Evolutionary conservation across 2,888 invertebrate genomes (phyloP), one percentile per base, ranked within the genome.

Genomic region (Palloptera scutellata): DNA sequence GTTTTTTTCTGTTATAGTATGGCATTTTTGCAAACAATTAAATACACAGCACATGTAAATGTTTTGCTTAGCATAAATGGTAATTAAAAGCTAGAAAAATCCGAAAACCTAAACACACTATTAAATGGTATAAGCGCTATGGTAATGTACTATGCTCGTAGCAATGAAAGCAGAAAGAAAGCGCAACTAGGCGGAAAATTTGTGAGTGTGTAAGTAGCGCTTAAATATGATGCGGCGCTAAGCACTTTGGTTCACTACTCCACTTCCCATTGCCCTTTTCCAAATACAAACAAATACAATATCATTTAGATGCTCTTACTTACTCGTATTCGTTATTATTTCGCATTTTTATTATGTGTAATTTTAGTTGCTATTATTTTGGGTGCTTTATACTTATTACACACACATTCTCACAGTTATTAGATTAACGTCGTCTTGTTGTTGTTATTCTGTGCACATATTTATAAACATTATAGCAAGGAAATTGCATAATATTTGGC

Each of bases 181-280:
- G 55, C 55, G 63, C 20, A 63, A 43, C 63, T 19, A 55, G 20
- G 43, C 63, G 63, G 55, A 55, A 55, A 54, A 63, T 63, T 30
- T 54, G 45, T 20, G n/a, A 53, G 43, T 62, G 54, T 55, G 55
- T 55, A 55, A 63, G n/a, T 15, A 17, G 48, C 48, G 48, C 48
- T 15, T 15, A 13, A 15, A 4, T 13, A n/a, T 5, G n/a, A 11
- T 11, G 48, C 48, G n/a, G 48, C 48, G 48, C 48, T 6, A 48
- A 30, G 30, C 30, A 30, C 6, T n/a, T n/a, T n/a, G n/a, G n/a
- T n/a, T n/a, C 45, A 48, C 10, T n/a, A 48, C 11, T n/a, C 30
- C 30, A 30, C 2, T 6, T 30, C 30, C 30, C 30, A 2, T 30
- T 30, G 30, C 30, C 30, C 30, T 30, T 30, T 30, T 6, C 30